Evolutionary conservation across 1,140 invertebrate species (phyloP), one percentile per base, ranked within the genome.

Genomic region (Diorhabda carinulata): DNA sequence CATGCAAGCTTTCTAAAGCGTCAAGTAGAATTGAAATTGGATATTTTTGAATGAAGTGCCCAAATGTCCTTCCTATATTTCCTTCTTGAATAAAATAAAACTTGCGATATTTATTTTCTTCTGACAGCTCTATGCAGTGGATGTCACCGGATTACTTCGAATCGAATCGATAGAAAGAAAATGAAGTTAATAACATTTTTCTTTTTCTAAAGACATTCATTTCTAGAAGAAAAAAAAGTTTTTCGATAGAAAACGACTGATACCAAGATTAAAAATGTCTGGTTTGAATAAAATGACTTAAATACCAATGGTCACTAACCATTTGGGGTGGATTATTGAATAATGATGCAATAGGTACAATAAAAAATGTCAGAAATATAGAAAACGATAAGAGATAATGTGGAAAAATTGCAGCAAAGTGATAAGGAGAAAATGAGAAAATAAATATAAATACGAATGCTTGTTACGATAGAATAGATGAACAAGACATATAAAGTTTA

Each of bases 31-130:
- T 60, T 60, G 65, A 67, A 67, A 67, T 67, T 59, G 58, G 65
- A 61, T 67, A 67, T 67, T 61, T 67, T 40, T 47, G 65, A 43
- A 67, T 67, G 65, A 59, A 61, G 42, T 61, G 57, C 57, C n/a
- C 57, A 57, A 65, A 65, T 65, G 64, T 57, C 61, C 47, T n/a
- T 52, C 47, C 47, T 52, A 52, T 52, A 52, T 52, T 52, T 52
- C n/a, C 47, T n/a, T 52, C n/a, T n/a, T 52, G 47, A 52, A 52
- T 52, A 52, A 52, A 52, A 52, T 52, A 52, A 52, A 52, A 52
- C 47, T 52, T 52, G 47, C n/a, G 47, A 52, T 52, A 52, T 52
- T 52, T 52, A 52, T 52, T 52, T 52, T 52, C 47, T 52, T 4
- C n/a, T 52, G 47, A 52, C 47, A 52, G 47, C 47, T 52, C n/a